Conservation (phyloP, 35 echinoderm and acorn worm species). For the Nesometra sesokonis region DNA sequence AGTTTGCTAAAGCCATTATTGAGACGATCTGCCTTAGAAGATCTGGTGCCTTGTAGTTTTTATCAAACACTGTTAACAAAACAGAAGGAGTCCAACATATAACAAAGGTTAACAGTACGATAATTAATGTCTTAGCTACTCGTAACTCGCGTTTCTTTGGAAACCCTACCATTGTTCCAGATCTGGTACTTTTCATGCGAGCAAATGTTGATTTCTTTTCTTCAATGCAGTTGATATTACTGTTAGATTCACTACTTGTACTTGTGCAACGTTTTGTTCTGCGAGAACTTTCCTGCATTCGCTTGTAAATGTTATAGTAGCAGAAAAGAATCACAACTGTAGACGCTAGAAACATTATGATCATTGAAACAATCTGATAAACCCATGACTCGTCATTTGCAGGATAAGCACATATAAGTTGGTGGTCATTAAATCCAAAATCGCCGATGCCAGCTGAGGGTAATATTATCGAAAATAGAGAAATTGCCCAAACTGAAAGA, state of each 20-base stretch:
- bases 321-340: not conserved
- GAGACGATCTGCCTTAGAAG: not conserved
- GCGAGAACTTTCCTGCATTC: not conserved
- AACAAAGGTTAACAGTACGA: slow-evolving; percentile 6
- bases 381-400: not conserved
- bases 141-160: slow-evolving; percentile 14
- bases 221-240: not conserved
- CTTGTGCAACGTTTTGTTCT: not conserved
- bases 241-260: not conserved
- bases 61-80: not conserved
- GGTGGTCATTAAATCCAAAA: not conserved
- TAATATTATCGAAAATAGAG: not conserved
- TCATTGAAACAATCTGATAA: not conserved
- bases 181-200: not conserved
- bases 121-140: slow-evolving; percentile 26
- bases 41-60: not conserved
- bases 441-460: not conserved
- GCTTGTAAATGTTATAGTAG: not conserved
- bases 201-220: not conserved
- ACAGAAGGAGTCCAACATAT: slow-evolving; percentile 37
- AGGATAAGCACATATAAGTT: not conserved
- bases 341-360: not conserved
- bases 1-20: slow-evolving; percentile 15
- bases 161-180: not conserved
- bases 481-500: not conserved